Percentiles rank a stretch among this genome's conserved stretches.
phyloP scores from a whole-genome alignment of 2,888 invertebrate species.

The Thymelicus lineola region DNA sequence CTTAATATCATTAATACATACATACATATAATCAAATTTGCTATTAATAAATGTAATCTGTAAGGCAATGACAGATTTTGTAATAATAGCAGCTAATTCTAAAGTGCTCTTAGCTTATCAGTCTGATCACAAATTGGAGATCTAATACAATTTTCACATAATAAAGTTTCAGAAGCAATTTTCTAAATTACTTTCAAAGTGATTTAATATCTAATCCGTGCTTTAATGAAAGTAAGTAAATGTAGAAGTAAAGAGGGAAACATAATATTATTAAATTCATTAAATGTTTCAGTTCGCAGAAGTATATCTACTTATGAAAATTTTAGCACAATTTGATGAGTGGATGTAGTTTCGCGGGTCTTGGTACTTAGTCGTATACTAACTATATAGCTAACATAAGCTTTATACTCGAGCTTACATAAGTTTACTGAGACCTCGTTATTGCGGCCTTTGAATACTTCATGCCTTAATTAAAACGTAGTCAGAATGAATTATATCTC shows the following conservation, averaged over 20 bases:
- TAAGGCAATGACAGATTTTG: no score
- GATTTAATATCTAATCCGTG: not conserved
- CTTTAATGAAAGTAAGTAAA: not conserved
- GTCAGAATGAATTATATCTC: constrained; percentile 55
- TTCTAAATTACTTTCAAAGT: not conserved
- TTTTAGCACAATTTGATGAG: constrained; percentile 7
- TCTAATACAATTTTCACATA: no score
- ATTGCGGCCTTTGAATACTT: constrained; percentile 71
- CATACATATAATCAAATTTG: no score
- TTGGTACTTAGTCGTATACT: constrained; percentile 1
- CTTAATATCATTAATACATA: no score
- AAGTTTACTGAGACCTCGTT: constrained; percentile 56
- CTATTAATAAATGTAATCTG: no score
- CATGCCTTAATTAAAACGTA: constrained; percentile 72
- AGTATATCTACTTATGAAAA: constrained; percentile 1
- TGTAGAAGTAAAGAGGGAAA: not conserved
- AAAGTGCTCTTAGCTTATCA: no score
- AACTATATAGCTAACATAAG: constrained; percentile 51
- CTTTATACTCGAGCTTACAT: constrained; percentile 49
- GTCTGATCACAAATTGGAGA: no score
- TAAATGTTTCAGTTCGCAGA: not conserved
- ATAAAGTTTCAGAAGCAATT: no score
- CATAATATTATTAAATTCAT: not conserved
- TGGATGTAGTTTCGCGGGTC: constrained; percentile 2
- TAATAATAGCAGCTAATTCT: no score